Evolutionary conservation across 2,797 vertebrate species (phyloP).

Genomic region (Lacerta viridis): DNA sequence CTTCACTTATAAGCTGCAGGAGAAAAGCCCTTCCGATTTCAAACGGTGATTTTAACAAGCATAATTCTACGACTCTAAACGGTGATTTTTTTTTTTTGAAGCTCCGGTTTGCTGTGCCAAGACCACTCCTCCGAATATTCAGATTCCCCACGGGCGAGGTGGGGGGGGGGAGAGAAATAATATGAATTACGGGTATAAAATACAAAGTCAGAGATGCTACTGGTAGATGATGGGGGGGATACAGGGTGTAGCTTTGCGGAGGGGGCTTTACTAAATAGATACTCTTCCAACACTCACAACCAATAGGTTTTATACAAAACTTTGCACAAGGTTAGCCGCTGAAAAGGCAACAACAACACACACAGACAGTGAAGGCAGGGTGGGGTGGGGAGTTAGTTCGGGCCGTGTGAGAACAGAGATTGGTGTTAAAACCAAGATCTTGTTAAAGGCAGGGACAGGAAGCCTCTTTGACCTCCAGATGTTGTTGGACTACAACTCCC

Average conservation of each 20-base stretch:
- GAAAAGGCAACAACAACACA: background rate
- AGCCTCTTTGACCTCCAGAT: no score
- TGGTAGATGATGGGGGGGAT: no score
- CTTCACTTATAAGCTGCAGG: background rate
- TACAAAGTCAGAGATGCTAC: background rate
- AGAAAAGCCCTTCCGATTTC: background rate
- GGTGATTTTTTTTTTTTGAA: background rate
- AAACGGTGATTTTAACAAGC: background rate
- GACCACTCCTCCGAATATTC: background rate
- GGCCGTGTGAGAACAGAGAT: rapidly evolving
- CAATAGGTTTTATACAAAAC: background rate
- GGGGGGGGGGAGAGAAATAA: background rate
- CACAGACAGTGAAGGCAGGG: no score
- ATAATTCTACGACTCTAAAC: background rate
- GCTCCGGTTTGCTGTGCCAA: no score
- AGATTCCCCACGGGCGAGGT: no score
- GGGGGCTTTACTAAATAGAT: background rate
- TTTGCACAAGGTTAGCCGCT: background rate
- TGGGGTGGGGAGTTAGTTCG: background rate
- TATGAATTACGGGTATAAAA: background rate
- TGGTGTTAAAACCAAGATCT: background rate
- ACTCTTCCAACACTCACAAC: background rate
- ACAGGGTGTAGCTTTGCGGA: no score
- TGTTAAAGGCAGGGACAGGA: background rate
- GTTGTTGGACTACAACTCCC: no score